These are phyloP conservation scores for Podabrus alpinus DNA, from an alignment of 2,888 invertebrate genomes.

Conservation along the genomic window DNA sequence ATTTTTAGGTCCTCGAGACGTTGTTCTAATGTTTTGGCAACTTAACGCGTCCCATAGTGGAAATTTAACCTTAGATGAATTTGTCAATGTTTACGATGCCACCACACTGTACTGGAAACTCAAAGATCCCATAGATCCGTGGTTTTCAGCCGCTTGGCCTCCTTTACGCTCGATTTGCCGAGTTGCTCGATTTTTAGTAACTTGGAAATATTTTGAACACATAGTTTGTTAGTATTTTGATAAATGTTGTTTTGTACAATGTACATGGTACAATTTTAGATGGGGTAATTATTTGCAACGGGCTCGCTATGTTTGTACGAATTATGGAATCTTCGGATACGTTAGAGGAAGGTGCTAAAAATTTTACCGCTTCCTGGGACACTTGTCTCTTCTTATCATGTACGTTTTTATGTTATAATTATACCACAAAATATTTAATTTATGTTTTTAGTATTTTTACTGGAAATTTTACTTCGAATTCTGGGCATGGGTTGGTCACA, in stretches of 20 bases:
- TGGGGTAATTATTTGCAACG: slow-evolving; percentile 73
- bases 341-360: slow-evolving; percentile 65
- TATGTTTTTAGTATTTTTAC: slow-evolving; percentile 69
- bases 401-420: slow-evolving; percentile 51
- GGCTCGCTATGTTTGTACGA: slow-evolving; percentile 73
- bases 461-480: slow-evolving; percentile 75
- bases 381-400: slow-evolving; percentile 71
- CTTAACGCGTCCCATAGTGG: slow-evolving; percentile 72
- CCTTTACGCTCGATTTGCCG: slow-evolving; percentile 67
- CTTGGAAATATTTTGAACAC: slow-evolving; percentile 75
- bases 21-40: slow-evolving; percentile 79
- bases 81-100: slow-evolving; percentile 73
- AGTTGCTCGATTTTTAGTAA: slow-evolving; percentile 64
- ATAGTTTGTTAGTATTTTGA: slow-evolving; percentile 65
- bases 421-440: neutral
- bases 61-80: slow-evolving; percentile 71
- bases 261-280: slow-evolving; percentile 58
- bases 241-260: neutral
- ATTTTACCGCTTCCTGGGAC: slow-evolving; percentile 77
- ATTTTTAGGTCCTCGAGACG: slow-evolving; percentile 67
- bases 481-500: slow-evolving; percentile 71
- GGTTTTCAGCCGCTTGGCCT: slow-evolving; percentile 69
- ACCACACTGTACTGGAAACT: slow-evolving; percentile 75
- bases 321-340: slow-evolving; percentile 66
- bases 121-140: slow-evolving; percentile 70